These are phyloP conservation scores for Heliconius ismenius DNA, from an alignment of 2,888 invertebrate species.

Conservation along the genomic window DNA sequence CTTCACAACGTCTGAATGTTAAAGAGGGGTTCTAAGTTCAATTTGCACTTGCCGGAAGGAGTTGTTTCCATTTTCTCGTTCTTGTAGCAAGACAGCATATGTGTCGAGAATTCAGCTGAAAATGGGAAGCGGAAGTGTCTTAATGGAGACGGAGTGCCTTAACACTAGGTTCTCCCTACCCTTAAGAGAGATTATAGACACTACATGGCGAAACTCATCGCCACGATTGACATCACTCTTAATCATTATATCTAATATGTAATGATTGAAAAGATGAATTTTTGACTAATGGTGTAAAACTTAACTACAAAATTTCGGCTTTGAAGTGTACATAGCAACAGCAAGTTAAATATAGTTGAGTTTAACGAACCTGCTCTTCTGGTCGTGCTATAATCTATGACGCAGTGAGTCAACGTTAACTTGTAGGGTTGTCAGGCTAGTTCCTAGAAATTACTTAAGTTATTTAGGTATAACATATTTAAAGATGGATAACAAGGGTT, in stretches of 20 bases:
- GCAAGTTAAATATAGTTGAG: constrained; percentile 15
- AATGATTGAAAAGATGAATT: no score
- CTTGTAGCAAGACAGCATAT: no score
- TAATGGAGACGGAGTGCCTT: no score
- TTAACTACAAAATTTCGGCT: neutral
- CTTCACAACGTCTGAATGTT: no score
- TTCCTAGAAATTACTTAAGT: neutral
- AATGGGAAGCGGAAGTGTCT: no score
- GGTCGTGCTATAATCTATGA: constrained; percentile 2
- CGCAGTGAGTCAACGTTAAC: constrained; percentile 40
- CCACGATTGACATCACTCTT: neutral
- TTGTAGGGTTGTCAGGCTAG: neutral
- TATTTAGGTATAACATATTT: neutral
- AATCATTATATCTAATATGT: neutral
- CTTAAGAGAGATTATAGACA: neutral
- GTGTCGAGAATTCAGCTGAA: no score
- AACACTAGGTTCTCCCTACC: no score
- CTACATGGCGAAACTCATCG: neutral
- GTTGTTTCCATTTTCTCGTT: no score
- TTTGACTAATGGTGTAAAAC: neutral
- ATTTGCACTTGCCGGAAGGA: no score
- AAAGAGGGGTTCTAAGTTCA: no score
- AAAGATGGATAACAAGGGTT: neutral
- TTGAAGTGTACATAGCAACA: constrained; percentile 7
- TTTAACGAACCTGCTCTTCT: constrained; percentile 23